phyloP scores from a whole-genome alignment of 2,797 vertebrate species.

The Pelodytes ibericus region DNA sequence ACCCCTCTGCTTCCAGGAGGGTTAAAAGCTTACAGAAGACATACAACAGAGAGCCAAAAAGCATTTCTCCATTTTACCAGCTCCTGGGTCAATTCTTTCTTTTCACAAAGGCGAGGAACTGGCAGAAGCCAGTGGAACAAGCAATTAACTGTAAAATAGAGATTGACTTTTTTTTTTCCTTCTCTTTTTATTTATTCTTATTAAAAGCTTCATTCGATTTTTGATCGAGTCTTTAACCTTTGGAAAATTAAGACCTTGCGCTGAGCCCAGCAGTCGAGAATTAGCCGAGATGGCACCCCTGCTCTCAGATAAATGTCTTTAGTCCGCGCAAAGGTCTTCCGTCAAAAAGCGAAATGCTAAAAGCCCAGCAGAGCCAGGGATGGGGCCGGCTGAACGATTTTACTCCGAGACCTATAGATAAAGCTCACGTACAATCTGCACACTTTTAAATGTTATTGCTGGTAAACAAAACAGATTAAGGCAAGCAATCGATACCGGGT shows the following conservation, averaged over 20 bases:
- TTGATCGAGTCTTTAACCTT: slow-evolving; percentile 55
- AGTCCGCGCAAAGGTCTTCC: slow-evolving; percentile 38
- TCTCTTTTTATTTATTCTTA: slow-evolving; percentile 29
- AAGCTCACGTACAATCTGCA: slow-evolving; percentile 1
- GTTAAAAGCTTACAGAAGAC: not conserved
- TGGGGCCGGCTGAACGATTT: slow-evolving; percentile 9
- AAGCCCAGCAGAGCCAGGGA: slow-evolving; percentile 21
- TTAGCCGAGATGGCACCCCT: slow-evolving; percentile 47
- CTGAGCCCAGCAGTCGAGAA: slow-evolving; percentile 41
- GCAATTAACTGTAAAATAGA: slow-evolving; percentile 35
- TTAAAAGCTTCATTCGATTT: slow-evolving; percentile 52
- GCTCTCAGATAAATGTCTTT: slow-evolving; percentile 50
- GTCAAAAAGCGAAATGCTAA: slow-evolving; percentile 45
- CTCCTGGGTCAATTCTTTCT: not conserved
- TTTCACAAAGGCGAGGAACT: not conserved
- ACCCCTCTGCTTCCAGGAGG: not conserved
- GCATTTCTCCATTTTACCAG: too few species aligned
- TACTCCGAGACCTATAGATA: slow-evolving; percentile 5
- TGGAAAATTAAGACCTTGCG: slow-evolving; percentile 53
- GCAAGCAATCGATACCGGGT: too few species aligned
- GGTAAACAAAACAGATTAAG: too few species aligned
- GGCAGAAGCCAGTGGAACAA: slow-evolving; percentile 29
- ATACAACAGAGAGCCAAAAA: too few species aligned
- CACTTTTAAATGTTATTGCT: too few species aligned
- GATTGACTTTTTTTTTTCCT: slow-evolving; percentile 17